Percentiles rank a stretch among this genome's conserved stretches.
These are phyloP conservation scores for Catalaphyllia jardinei DNA, from an alignment of 64 coral and sea anemone genomes.

Conservation along the genomic window DNA sequence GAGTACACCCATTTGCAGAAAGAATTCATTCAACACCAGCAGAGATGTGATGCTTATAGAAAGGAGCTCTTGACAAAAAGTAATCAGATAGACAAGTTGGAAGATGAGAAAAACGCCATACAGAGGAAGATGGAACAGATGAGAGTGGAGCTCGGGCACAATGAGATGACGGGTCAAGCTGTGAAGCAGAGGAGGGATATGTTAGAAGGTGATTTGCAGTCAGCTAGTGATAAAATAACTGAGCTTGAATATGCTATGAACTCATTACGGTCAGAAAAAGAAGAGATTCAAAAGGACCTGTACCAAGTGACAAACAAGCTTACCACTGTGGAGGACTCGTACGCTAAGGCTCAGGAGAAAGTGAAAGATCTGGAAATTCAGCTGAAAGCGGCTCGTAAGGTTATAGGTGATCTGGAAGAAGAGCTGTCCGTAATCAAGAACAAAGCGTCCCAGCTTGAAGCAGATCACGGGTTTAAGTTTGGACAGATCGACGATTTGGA, in stretches of 20 bases:
- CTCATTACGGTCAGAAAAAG: constrained; percentile 67
- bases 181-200: constrained; percentile 61
- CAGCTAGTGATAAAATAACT: constrained; percentile 61
- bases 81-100: constrained; percentile 72
- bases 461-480: constrained; percentile 62
- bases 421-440: constrained; percentile 69
- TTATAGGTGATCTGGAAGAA: constrained; percentile 73
- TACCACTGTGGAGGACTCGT: constrained; percentile 64
- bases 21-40: constrained; percentile 92
- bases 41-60: constrained; percentile 81
- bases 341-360: constrained; percentile 85
- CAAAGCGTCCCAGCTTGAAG: constrained; percentile 76
- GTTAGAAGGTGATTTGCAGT: constrained; percentile 60
- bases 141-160: constrained; percentile 50
- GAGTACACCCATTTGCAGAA: constrained; percentile 76
- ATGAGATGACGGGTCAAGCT: constrained; percentile 60
- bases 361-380: constrained; percentile 79
- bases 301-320: constrained; percentile 77
- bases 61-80: constrained; percentile 84
- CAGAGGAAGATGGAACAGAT: constrained; percentile 62
- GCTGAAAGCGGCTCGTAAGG: constrained; percentile 65
- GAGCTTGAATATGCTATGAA: constrained; percentile 62
- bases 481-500: constrained; percentile 70
- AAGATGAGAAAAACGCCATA: constrained; percentile 52
- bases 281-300: constrained; percentile 75